phyloP scores from a whole-genome alignment of 2,797 vertebrate genomes.

The Monodelphis domestica region DNA sequence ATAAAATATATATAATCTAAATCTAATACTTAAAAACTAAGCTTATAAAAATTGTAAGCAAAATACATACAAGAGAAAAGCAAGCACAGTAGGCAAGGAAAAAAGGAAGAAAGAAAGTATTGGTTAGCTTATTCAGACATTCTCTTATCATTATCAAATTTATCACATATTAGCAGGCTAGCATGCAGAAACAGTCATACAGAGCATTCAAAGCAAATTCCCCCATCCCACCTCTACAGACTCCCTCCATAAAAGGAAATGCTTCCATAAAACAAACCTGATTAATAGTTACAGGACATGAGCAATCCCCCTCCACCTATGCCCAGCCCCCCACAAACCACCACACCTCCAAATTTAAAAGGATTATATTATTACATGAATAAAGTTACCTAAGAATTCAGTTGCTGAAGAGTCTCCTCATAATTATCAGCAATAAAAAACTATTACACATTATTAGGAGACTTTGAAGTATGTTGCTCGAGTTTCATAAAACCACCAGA shows the following conservation, averaged over 20 bases:
- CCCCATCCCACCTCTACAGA: constrained; percentile 55
- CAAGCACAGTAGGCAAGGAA: constrained; percentile 86
- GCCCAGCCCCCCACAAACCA: background rate
- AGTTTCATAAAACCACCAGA: constrained; percentile 76
- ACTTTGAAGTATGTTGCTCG: constrained; percentile 74
- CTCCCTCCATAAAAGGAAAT: constrained; percentile 74
- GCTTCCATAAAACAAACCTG: constrained; percentile 73
- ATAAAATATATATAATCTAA: constrained; percentile 76
- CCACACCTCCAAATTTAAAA: constrained; percentile 73
- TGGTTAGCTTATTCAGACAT: constrained; percentile 82
- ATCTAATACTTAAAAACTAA: constrained; percentile 79
- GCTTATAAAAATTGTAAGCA: constrained; percentile 83
- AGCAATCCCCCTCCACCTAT: background rate
- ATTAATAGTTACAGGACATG: constrained; percentile 72
- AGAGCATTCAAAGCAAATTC: constrained; percentile 77
- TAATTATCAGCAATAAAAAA: constrained; percentile 75
- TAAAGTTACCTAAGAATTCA: constrained; percentile 53
- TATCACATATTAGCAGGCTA: constrained; percentile 81
- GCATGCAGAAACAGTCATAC: constrained; percentile 79
- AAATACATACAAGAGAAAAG: constrained; percentile 86
- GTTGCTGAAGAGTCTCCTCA: constrained; percentile 70
- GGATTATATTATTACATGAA: constrained; percentile 61
- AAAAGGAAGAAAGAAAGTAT: constrained; percentile 84
- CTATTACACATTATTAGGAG: constrained; percentile 67
- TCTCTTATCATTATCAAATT: constrained; percentile 78